Percentiles rank a stretch among this genome's conserved stretches.
phyloP scores from a whole-genome alignment of 1,140 invertebrate species.

The Polypedilum vanderplanki region DNA sequence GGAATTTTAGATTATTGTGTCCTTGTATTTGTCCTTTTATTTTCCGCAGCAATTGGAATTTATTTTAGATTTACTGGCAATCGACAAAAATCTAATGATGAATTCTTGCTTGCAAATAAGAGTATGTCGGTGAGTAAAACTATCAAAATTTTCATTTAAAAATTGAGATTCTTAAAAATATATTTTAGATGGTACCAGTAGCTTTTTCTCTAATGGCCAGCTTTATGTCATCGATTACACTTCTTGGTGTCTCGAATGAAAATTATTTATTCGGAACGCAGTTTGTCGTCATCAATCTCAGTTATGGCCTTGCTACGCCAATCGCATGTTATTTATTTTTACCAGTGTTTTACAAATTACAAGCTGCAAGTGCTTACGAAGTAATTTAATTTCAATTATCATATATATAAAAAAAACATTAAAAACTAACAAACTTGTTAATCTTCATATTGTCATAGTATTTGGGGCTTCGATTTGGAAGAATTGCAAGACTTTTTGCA shows the following conservation, averaged over 20 bases:
- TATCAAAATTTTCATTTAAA: neutral
- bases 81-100: conserved; percentile 68
- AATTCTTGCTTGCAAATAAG: neutral
- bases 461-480: conserved; percentile 73
- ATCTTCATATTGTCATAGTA: conserved; percentile 54
- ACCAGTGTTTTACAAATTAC: conserved; percentile 81
- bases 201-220: conserved; percentile 84
- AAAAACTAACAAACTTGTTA: conserved; percentile 21
- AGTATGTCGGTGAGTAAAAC: neutral
- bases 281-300: conserved; percentile 77
- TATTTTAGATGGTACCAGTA: conserved; percentile 50
- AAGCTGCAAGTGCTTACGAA: conserved; percentile 81
- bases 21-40: conserved; percentile 51
- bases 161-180: neutral
- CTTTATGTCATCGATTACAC: conserved; percentile 89
- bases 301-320: conserved; percentile 74
- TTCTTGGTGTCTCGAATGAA: conserved; percentile 80
- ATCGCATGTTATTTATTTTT: conserved; percentile 73
- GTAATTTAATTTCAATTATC: conserved; percentile 8
- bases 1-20: conserved; percentile 57
- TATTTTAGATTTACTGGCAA: conserved; percentile 80
- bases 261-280: conserved; percentile 78
- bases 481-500: conserved; percentile 56
- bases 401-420: neutral
- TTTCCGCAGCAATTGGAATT: conserved; percentile 66